A percentile compares a stretch with the other conserved stretches of the same genome.
Evolutionary conservation across 2,888 invertebrate genomes (phyloP).

Genomic region (Agrochola lychnidis): DNA sequence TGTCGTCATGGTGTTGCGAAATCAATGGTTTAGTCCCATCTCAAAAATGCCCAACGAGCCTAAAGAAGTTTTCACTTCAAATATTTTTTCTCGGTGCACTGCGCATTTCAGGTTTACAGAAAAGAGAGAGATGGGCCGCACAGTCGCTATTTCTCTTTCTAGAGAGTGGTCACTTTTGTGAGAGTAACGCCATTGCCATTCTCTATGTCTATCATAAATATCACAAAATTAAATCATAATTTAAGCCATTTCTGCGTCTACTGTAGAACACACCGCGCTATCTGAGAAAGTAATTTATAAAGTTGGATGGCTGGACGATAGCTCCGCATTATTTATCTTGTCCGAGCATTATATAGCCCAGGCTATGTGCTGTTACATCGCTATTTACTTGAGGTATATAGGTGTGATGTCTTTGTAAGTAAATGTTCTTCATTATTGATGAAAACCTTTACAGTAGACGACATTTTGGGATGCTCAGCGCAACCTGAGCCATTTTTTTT

Average conservation of each 20-base stretch:
- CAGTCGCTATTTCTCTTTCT: background rate
- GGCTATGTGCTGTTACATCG: constrained; percentile 51
- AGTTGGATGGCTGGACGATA: constrained; percentile 83
- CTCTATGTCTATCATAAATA: background rate
- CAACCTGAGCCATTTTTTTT: background rate
- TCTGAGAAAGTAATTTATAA: constrained; percentile 88
- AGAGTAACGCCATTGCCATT: background rate
- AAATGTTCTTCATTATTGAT: constrained; percentile 3
- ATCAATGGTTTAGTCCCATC: too few species aligned
- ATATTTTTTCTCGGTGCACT: too few species aligned
- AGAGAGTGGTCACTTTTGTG: background rate
- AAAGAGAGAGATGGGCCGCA: background rate
- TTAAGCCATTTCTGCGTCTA: constrained; percentile 61
- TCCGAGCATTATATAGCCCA: constrained; percentile 61
- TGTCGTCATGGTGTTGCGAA: too few species aligned
- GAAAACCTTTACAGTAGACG: too few species aligned
- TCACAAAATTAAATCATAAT: constrained; percentile 24
- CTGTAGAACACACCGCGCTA: constrained; percentile 73
- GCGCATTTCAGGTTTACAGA: background rate
- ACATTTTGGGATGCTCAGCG: background rate
- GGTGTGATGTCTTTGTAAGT: constrained; percentile 24
- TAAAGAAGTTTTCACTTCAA: too few species aligned
- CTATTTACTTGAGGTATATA: constrained; percentile 30
- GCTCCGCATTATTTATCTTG: constrained; percentile 82
- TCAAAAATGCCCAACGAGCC: too few species aligned